Percentiles rank a stretch among this genome's conserved stretches.
phyloP scores from a whole-genome alignment of 2,888 invertebrate species.

The Rhaphigaster nebulosa region DNA sequence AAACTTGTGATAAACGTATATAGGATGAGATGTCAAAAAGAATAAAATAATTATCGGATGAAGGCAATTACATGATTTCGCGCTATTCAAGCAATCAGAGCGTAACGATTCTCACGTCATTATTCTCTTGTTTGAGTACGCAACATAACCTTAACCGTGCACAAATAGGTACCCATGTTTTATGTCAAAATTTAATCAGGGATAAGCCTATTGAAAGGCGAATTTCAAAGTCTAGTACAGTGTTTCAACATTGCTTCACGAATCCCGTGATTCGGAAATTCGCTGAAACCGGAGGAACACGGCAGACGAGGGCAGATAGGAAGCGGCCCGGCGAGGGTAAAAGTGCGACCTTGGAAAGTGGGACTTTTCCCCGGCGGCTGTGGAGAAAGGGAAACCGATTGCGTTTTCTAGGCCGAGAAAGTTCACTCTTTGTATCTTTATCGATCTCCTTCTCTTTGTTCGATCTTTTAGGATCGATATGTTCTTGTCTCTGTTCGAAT shows the following conservation, averaged over 20 bases:
- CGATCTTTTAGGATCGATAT: background rate
- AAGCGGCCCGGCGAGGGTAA: background rate
- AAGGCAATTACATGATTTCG: background rate
- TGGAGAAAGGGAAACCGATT: conserved; percentile 47
- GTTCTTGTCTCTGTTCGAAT: background rate
- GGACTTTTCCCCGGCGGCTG: conserved; percentile 14
- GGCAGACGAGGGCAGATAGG: background rate
- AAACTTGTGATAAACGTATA: background rate
- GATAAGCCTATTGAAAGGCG: background rate
- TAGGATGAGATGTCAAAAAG: background rate
- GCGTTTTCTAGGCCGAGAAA: conserved; percentile 30
- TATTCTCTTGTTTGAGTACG: background rate
- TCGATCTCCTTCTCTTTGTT: background rate
- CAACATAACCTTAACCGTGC: background rate
- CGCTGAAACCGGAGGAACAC: too few relatives aligned
- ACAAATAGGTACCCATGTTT: background rate
- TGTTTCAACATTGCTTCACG: background rate
- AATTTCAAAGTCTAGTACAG: background rate
- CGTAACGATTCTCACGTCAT: background rate
- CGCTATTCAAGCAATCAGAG: background rate
- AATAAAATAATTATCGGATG: background rate
- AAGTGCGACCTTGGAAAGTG: conserved; percentile 40
- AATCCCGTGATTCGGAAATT: background rate
- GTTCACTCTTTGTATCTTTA: background rate
- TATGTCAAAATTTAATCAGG: background rate